These are phyloP conservation scores for Egretta garzetta DNA, from an alignment of 2,113 vertebrate genomes.

Conservation along the genomic window DNA sequence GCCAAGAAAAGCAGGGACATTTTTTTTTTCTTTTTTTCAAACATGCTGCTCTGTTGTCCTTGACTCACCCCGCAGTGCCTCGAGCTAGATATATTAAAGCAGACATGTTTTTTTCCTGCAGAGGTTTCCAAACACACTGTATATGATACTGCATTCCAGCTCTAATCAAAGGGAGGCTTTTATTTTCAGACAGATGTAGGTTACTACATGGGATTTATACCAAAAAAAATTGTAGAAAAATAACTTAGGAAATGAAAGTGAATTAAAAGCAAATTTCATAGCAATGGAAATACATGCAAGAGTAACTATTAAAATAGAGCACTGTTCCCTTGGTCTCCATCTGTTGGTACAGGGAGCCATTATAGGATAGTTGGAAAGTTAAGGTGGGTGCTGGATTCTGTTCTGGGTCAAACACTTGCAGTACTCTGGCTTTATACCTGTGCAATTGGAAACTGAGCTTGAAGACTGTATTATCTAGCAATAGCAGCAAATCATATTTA, in stretches of 20 bases:
- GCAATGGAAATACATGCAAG: neutral
- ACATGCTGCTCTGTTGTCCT: constrained; percentile 9
- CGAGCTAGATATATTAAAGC: neutral
- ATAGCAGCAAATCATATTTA: neutral
- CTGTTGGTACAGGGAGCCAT: neutral
- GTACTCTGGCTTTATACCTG: neutral
- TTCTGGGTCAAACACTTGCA: neutral
- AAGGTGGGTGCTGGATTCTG: neutral
- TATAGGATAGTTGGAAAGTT: neutral
- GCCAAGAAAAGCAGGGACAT: neutral
- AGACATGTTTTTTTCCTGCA: constrained; percentile 7
- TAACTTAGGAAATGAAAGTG: constrained; percentile 42
- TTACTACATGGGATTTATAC: neutral
- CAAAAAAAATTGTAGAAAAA: neutral
- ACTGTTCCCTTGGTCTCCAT: neutral
- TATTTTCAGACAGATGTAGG: constrained; percentile 10
- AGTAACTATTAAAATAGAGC: neutral
- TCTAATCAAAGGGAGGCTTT: neutral
- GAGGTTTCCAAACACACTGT: neutral
- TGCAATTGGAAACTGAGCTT: neutral
- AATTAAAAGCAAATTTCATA: constrained; percentile 36
- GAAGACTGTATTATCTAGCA: neutral
- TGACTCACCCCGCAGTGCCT: neutral
- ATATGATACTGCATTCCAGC: constrained; percentile 16
- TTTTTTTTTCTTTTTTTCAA: neutral